These are phyloP conservation scores for Aegotheles bennettii DNA, from an alignment of 2,113 vertebrate genomes.

Conservation along the genomic window DNA sequence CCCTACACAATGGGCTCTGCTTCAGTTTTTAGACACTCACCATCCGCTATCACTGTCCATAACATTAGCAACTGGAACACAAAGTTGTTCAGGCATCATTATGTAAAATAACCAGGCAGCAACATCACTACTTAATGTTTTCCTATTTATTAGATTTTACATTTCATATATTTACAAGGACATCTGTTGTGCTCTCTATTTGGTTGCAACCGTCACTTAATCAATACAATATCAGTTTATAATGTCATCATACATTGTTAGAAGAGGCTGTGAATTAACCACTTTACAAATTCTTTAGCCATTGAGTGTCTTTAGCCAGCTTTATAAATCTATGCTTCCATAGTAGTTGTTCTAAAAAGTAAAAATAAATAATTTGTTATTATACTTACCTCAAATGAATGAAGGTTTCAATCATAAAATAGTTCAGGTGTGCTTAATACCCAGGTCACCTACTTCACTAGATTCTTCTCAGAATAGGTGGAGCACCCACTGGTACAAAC, in stretches of 20 bases:
- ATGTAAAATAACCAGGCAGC: background rate
- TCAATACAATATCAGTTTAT: background rate
- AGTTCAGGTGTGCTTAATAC: background rate
- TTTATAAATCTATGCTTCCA: background rate
- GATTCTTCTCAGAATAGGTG: background rate
- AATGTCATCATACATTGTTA: background rate
- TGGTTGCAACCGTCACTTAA: background rate
- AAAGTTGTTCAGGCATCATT: background rate
- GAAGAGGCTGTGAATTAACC: background rate
- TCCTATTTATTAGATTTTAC: constrained; percentile 24
- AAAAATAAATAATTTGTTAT: constrained; percentile 40
- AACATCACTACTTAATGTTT: background rate
- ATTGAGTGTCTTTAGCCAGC: background rate
- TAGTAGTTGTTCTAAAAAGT: background rate
- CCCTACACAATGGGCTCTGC: background rate
- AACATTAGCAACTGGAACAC: background rate
- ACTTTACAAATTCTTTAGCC: background rate
- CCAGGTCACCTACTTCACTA: background rate
- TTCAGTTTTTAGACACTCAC: rapidly evolving
- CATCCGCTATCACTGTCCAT: background rate
- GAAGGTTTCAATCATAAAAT: background rate
- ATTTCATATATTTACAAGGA: constrained; percentile 1
- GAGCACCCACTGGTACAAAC: background rate
- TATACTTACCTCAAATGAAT: constrained; percentile 26
- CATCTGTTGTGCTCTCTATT: background rate